Evolutionary conservation across 2,888 invertebrate species (phyloP).

Genomic region (Agrilus cyanescens): DNA sequence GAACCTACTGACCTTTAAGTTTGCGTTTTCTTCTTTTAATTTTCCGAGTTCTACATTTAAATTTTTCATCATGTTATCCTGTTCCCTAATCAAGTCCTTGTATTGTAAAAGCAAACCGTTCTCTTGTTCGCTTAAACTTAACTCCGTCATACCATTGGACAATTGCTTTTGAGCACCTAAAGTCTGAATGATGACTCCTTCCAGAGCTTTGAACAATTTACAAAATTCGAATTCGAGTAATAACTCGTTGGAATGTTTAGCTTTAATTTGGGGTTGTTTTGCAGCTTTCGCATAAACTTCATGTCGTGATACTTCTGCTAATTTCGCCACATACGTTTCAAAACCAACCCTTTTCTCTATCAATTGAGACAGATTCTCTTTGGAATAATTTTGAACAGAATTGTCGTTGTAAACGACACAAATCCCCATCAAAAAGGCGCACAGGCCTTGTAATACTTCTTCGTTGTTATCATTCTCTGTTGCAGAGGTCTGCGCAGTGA

Average conservation of each 20-base stretch:
- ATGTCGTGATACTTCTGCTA: conserved; percentile 76
- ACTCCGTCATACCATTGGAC: conserved; percentile 39
- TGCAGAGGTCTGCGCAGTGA: conserved; percentile 68
- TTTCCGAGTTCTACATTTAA: conserved; percentile 28
- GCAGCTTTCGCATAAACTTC: conserved; percentile 87
- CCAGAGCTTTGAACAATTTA: conserved; percentile 72
- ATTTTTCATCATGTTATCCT: conserved; percentile 59
- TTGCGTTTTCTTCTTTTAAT: conserved; percentile 27
- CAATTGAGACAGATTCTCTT: conserved; percentile 68
- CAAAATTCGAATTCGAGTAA: conserved; percentile 94
- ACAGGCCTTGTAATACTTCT: conserved; percentile 56
- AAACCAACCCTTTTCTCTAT: conserved; percentile 82
- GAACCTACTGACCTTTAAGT: conserved; percentile 32
- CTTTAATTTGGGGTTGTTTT: conserved; percentile 84
- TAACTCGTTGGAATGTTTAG: conserved; percentile 63
- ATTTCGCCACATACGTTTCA: conserved; percentile 75
- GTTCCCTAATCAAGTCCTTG: conserved; percentile 82
- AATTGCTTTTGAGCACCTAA: conserved; percentile 37
- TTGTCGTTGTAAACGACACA: conserved; percentile 86
- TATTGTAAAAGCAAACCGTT: conserved; percentile 57
- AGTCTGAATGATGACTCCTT: conserved; percentile 45
- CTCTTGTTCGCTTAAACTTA: conserved; percentile 37
- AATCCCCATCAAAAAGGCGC: conserved; percentile 83
- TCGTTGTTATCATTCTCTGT: conserved; percentile 89
- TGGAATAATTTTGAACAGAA: conserved; percentile 60